A percentile compares a stretch with the other conserved stretches of the same genome.
Conservation (phyloP, 2,113 vertebrate genomes). For the Mola mola region DNA sequence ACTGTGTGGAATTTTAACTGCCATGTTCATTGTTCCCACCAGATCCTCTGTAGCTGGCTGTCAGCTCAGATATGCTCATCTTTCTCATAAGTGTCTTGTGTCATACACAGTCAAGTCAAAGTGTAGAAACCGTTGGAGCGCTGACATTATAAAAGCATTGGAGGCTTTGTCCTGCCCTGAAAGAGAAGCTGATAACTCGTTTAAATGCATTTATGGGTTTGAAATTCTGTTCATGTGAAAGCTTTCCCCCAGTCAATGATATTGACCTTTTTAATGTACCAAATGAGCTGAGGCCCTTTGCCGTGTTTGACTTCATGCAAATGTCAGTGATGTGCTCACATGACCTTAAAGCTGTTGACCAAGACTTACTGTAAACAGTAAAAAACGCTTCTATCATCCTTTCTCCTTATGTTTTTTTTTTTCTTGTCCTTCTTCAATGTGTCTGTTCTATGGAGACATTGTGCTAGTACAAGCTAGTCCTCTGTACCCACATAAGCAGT, state of each 20-base stretch:
- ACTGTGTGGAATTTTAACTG: conserved; percentile 39
- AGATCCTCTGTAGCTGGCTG: not conserved
- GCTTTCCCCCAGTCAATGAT: not conserved
- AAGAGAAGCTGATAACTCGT: not conserved
- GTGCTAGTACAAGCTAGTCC: conserved; percentile 56
- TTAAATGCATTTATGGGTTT: conserved; percentile 5
- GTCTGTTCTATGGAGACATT: conserved; percentile 31
- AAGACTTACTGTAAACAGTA: conserved; percentile 19
- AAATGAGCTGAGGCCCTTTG: not conserved
- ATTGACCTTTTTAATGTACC: not conserved
- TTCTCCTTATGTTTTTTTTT: not conserved
- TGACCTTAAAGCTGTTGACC: conserved; percentile 12
- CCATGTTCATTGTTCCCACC: conserved; percentile 23
- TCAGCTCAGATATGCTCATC: not conserved
- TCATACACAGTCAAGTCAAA: not conserved
- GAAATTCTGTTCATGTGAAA: not conserved
- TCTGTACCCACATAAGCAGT: conserved; percentile 54
- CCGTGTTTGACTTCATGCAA: conserved; percentile 16
- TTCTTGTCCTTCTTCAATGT: not conserved
- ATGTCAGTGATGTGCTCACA: conserved; percentile 1
- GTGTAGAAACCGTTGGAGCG: not conserved
- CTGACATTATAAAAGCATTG: conserved; percentile 20
- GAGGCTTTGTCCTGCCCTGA: conserved; percentile 24
- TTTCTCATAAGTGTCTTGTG: not conserved
- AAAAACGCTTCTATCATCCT: conserved; percentile 26